Evolutionary conservation across 2,113 vertebrate genomes (phyloP).

Genomic region (Progne subis): DNA sequence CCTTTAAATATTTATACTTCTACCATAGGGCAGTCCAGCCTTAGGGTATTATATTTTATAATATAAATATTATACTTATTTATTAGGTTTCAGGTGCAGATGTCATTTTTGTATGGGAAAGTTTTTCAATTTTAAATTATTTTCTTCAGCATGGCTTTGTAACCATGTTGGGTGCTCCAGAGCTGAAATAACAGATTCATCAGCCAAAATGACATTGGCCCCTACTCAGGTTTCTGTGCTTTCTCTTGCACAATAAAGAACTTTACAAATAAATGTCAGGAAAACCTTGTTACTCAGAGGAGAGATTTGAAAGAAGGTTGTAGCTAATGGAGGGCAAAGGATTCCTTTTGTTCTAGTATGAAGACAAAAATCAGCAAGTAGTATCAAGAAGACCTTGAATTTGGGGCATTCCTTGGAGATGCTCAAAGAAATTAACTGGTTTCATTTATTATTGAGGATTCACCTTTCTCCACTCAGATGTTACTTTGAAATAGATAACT

Average conservation of each 20-base stretch:
- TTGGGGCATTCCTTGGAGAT: neutral
- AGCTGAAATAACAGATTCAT: neutral
- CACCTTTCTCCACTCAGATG: neutral
- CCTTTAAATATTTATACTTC: neutral
- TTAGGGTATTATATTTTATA: neutral
- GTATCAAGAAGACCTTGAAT: neutral
- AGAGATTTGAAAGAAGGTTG: neutral
- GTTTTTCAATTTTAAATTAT: neutral
- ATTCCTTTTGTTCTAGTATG: neutral
- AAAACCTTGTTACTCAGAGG: neutral
- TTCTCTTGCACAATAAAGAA: neutral
- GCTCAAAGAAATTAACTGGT: neutral
- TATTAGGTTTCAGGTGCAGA: neutral
- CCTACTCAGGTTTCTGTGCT: neutral
- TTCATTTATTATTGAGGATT: neutral
- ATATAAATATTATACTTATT: neutral
- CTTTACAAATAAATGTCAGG: neutral
- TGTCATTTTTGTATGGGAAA: neutral
- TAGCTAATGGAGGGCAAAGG: neutral
- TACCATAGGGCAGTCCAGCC: neutral
- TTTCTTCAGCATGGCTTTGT: neutral
- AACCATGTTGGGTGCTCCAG: neutral
- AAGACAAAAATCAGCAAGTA: neutral
- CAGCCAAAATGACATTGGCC: neutral
- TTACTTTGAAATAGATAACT: neutral